Base-by-base conservation (phyloP, 2,797 vertebrate genomes). In the Amblyraja radiata region DNA sequence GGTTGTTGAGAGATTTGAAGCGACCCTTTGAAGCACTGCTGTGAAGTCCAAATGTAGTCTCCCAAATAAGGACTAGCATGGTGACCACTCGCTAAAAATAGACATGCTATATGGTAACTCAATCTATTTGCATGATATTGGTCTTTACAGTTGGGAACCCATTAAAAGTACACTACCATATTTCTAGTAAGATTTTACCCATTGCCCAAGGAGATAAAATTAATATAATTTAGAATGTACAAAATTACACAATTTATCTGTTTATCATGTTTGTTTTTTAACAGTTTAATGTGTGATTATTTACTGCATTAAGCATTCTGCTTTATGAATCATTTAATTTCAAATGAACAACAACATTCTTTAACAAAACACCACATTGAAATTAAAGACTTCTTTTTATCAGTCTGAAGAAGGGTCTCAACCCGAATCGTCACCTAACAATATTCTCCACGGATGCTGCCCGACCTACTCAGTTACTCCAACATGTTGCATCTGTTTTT, bases 11-110 rank as follows among this genome's bases (percentile, higher is more conserved):
- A 74, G 36, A 92, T 23, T 13, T 28, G 4, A n/a, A 76, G 14
- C 28, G 25, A 92, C 7, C 2, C 90, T 92, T 71, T 54, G 90
- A 14, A 92, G 76, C 68, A 13, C 39, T 25, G 21, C 25, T 92
- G 68, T 92, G 71, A 92, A 58, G 90, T 74, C 46, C 71, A 58
- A 16, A 46, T 58, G 39, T 54, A 2, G 39, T 92, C 10, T 76
- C 90, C 90, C 90, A 54, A 92, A 92, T 92, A 92, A 92, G 90
- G 90, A 58, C 90, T 92, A 92, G 25, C 46, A 28, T 92, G 88
- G 32, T 71, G 88, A 84, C 63, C 32, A 74, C 46, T 71, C 76
- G 90, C 90, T 71, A 28, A 76, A 92, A 92, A 92, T 76, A 92
- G 90, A 39, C 39, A 54, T 54, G 71, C 32, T 28, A 76, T 92